A percentile compares a stretch with the other conserved stretches of the same genome.
phyloP scores from a whole-genome alignment of 1,140 invertebrate genomes.

The Idris sp. region DNA sequence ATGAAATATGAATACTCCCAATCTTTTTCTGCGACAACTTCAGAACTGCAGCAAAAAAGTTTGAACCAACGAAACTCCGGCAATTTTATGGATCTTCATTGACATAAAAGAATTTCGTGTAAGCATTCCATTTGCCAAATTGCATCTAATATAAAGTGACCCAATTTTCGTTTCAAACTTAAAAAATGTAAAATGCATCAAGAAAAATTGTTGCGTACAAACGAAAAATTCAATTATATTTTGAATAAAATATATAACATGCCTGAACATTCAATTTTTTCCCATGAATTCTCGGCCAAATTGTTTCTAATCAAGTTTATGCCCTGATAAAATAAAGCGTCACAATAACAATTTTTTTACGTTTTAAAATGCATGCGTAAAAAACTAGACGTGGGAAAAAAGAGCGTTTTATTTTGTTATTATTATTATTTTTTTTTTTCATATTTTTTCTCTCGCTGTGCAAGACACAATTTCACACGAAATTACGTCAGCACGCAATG shows the following conservation, averaged over 20 bases:
- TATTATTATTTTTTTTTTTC: no score
- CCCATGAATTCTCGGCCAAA: no score
- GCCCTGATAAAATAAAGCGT: no score
- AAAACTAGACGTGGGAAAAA: no score
- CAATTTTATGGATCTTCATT: conserved; percentile 28
- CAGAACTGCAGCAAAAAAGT: not conserved
- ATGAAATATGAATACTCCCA: conserved; percentile 7
- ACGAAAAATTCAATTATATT: conserved; percentile 8
- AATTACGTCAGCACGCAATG: conserved; percentile 53
- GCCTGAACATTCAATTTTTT: no score
- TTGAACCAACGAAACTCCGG: not conserved
- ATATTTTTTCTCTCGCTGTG: conserved; percentile 31
- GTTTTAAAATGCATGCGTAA: no score
- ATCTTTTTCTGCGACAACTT: not conserved
- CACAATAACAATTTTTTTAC: no score
- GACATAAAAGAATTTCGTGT: conserved; percentile 26
- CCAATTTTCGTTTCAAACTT: conserved; percentile 14
- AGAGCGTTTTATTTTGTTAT: conserved; percentile 50
- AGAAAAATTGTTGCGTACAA: conserved; percentile 25
- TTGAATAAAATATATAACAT: conserved; percentile 24
- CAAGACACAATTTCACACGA: conserved; percentile 47
- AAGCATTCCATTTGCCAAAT: conserved; percentile 37
- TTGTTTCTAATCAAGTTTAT: no score
- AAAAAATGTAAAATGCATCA: conserved; percentile 24
- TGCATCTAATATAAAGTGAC: conserved; percentile 37